These are phyloP conservation scores for Hipposideros larvatus DNA, from an alignment of 2,797 vertebrate genomes.

Conservation along the genomic window DNA sequence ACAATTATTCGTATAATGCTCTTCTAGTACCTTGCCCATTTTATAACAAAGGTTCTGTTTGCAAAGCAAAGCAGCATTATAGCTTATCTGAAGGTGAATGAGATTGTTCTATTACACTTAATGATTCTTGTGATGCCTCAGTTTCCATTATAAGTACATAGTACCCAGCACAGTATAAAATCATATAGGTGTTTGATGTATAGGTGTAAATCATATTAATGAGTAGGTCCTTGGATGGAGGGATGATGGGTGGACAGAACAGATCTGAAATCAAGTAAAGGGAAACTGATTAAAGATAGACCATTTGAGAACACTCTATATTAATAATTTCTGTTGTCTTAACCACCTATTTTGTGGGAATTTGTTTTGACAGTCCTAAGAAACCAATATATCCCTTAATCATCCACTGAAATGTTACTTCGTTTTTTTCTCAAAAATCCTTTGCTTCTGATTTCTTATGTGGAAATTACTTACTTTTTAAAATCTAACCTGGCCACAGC, in stretches of 20 bases:
- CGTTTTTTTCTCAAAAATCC: background rate
- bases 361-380: background rate
- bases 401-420: background rate
- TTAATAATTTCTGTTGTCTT: background rate
- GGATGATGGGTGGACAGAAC: background rate
- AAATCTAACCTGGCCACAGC: background rate
- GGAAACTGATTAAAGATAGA: no score
- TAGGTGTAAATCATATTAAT: background rate
- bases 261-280: background rate
- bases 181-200: background rate
- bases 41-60: background rate
- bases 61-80: background rate
- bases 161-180: background rate
- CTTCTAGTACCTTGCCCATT: background rate
- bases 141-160: background rate
- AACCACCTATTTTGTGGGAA: background rate
- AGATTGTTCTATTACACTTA: background rate
- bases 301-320: background rate
- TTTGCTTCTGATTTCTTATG: background rate
- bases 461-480: background rate
- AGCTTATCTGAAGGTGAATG: background rate
- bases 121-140: background rate
- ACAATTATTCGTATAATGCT: background rate
- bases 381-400: background rate
- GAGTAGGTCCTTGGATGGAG: background rate